Conservation (phyloP, 35 echinoderm and acorn worm species). For the Ophiothrix spiculata region DNA sequence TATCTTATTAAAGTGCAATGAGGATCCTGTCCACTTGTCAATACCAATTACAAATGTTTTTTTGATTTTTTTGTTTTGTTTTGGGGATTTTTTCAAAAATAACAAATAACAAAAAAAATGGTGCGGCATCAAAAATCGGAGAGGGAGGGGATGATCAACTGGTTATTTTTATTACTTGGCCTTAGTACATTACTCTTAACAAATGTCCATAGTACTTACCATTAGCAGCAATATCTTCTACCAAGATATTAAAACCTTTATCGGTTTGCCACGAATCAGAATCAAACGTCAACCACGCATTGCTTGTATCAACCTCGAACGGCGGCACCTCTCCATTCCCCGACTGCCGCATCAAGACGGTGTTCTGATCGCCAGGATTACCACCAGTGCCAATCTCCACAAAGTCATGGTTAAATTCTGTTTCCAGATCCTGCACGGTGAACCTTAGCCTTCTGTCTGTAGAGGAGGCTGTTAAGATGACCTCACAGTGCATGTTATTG, state of each 20-base stretch:
- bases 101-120: too few relatives aligned
- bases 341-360: conserved; percentile 19
- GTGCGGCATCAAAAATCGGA: too few relatives aligned
- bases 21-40: too few relatives aligned
- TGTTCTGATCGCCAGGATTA: conserved; percentile 26
- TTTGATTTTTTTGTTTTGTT: too few relatives aligned
- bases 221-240: not conserved
- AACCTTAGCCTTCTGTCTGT: conserved; percentile 42
- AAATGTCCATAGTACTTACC: not conserved
- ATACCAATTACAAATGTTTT: too few relatives aligned
- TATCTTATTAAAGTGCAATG: too few relatives aligned
- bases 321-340: conserved; percentile 20
- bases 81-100: too few relatives aligned
- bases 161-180: too few relatives aligned
- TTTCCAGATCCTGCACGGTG: conserved; percentile 53
- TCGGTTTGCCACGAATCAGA: conserved; percentile 20
- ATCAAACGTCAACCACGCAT: not conserved
- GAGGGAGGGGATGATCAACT: too few relatives aligned
- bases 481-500: conserved; percentile 54
- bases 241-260: conserved; percentile 3
- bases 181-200: too few relatives aligned
- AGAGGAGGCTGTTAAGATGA: conserved; percentile 47
- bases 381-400: conserved; percentile 64
- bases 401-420: conserved; percentile 62
- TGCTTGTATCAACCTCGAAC: not conserved